Conservation (phyloP, 2,888 invertebrate species). For the Pyrrhia umbra region DNA sequence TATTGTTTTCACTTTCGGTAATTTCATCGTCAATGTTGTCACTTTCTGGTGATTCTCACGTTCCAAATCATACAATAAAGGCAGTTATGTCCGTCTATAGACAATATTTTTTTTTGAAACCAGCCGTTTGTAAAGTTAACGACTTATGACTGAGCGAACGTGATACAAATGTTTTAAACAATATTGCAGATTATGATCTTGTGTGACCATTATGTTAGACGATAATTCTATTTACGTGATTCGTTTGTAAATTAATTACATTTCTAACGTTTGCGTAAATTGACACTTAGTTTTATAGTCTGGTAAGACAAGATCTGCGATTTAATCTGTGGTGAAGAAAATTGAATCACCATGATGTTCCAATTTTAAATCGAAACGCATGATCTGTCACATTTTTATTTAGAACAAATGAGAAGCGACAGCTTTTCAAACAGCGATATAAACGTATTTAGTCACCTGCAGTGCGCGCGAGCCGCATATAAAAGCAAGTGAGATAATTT, state of each 20-base stretch:
- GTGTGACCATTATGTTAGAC: constrained; percentile 83
- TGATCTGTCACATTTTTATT: constrained; percentile 48
- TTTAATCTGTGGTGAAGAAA: constrained; percentile 11
- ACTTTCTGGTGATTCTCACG: constrained; percentile 79
- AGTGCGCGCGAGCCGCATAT: constrained; percentile 21
- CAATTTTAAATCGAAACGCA: constrained; percentile 42
- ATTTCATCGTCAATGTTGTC: constrained; percentile 60
- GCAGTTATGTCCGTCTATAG: constrained; percentile 76
- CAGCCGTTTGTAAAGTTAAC: constrained; percentile 77
- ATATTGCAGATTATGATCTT: constrained; percentile 83
- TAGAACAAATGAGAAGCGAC: constrained; percentile 50
- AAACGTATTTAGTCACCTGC: constrained; percentile 53
- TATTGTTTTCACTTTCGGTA: constrained; percentile 59
- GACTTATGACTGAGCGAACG: constrained; percentile 85
- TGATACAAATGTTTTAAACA: constrained; percentile 84
- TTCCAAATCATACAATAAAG: constrained; percentile 74
- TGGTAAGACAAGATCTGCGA: constrained; percentile 2
- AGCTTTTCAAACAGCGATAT: constrained; percentile 49
- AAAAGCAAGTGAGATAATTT: constrained; percentile 51
- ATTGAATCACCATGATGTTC: constrained; percentile 42
- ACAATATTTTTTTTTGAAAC: constrained; percentile 78
- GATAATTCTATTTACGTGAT: constrained; percentile 87
- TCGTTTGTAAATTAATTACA: constrained; percentile 69
- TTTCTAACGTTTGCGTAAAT: constrained; percentile 55
- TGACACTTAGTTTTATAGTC: constrained; percentile 39